phyloP scores from a whole-genome alignment of 2,888 invertebrate species.

The Amorpha juglandis region DNA sequence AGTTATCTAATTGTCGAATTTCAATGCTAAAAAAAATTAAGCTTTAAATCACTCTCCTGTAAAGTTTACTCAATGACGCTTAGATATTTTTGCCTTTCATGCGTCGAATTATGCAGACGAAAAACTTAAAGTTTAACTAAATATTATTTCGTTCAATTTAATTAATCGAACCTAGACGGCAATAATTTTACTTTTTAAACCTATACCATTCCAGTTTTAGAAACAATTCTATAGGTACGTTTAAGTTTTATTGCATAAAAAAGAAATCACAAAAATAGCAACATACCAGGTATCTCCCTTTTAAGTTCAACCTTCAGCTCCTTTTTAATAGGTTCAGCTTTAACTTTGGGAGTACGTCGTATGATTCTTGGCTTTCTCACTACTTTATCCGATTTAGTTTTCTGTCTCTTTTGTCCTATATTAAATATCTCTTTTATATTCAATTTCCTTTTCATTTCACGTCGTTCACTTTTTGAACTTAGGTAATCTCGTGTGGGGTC shows the following conservation, averaged over 20 bases:
- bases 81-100: too few relatives aligned
- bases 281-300: constrained; percentile 61
- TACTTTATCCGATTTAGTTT: constrained; percentile 23
- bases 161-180: too few relatives aligned
- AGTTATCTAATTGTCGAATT: too few relatives aligned
- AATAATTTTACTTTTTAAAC: too few relatives aligned
- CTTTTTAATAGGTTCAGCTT: constrained; percentile 36
- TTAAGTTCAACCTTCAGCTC: constrained; percentile 46
- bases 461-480: constrained; percentile 87
- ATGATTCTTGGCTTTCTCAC: constrained; percentile 61
- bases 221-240: too few relatives aligned
- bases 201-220: too few relatives aligned
- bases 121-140: too few relatives aligned
- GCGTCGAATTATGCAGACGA: too few relatives aligned
- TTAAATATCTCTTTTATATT: constrained; percentile 88
- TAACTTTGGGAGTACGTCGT: constrained; percentile 43
- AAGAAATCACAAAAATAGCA: background rate
- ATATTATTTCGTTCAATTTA: too few relatives aligned
- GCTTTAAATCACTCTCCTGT: too few relatives aligned
- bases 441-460: constrained; percentile 88
- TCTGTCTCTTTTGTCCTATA: constrained; percentile 75
- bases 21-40: too few relatives aligned
- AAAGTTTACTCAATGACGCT: too few relatives aligned
- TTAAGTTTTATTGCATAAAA: background rate
- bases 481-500: constrained; percentile 79